Conservation (phyloP, 2,797 vertebrate species). For the Salmo trutta region DNA sequence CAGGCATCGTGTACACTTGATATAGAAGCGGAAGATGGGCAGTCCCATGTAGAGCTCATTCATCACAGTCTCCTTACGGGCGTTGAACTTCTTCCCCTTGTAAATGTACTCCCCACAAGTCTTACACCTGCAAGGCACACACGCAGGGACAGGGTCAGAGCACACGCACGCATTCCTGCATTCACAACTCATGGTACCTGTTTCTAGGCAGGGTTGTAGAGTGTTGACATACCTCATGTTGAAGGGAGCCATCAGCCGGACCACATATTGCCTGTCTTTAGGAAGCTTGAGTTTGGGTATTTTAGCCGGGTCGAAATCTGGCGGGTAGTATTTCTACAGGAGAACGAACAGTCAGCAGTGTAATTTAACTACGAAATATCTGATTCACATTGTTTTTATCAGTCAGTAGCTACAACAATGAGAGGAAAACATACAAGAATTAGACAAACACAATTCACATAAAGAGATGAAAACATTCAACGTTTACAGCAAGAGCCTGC, state of each 20-base stretch:
- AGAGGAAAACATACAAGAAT: background rate
- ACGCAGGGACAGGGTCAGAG: background rate
- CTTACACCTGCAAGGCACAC: conserved; percentile 82
- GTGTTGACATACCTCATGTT: conserved; percentile 86
- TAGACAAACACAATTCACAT: background rate
- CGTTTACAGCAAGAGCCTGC: no score
- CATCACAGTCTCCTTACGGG: conserved; percentile 92
- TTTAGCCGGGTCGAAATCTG: conserved; percentile 93
- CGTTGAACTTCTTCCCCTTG: conserved; percentile 98
- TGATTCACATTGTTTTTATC: background rate
- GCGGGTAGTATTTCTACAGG: conserved; percentile 92
- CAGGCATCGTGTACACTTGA: conserved; percentile 95
- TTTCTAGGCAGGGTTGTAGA: background rate
- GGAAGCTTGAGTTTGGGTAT: conserved; percentile 95
- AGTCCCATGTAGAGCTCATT: conserved; percentile 92
- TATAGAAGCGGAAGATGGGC: conserved; percentile 98
- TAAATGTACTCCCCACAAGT: conserved; percentile 98
- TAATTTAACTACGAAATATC: background rate
- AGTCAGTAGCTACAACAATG: background rate
- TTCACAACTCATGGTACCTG: background rate
- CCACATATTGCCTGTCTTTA: conserved; percentile 93
- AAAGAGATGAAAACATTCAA: background rate
- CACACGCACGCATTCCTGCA: background rate
- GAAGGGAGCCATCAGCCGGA: conserved; percentile 92
- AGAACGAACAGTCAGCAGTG: background rate